Percentiles rank a stretch among this genome's conserved stretches.
Conservation (phyloP, 2,113 vertebrate species). For the Oplegnathus fasciatus region DNA sequence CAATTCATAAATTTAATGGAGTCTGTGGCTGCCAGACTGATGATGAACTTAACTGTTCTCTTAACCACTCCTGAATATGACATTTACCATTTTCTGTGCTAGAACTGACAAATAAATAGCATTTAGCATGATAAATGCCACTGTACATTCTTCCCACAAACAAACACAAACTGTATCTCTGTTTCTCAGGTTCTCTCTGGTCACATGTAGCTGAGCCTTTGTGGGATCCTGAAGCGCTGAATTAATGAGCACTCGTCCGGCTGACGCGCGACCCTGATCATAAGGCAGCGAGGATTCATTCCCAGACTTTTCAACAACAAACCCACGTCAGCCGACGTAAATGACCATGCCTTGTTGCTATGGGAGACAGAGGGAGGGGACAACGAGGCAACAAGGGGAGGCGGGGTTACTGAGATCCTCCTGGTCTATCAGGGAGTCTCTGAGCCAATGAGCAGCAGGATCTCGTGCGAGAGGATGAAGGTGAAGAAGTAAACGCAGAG, state of each 20-base stretch:
- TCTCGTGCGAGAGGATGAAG: constrained; percentile 94
- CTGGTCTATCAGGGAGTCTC: constrained; percentile 83
- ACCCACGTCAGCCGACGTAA: constrained; percentile 8
- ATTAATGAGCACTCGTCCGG: constrained; percentile 17
- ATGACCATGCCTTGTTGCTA: constrained; percentile 38
- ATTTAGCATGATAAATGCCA: not conserved
- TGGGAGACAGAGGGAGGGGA: constrained; percentile 10
- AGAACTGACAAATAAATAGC: constrained; percentile 22
- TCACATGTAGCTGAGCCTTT: constrained; percentile 5
- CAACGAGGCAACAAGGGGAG: not conserved
- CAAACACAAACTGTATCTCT: not conserved
- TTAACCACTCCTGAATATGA: not conserved
- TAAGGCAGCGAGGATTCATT: constrained; percentile 25
- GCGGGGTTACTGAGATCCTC: not conserved
- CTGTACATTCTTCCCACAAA: constrained; percentile 17
- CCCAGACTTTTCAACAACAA: constrained; percentile 24
- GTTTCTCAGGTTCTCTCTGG: constrained; percentile 20
- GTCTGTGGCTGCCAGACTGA: constrained; percentile 4
- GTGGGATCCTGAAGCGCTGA: constrained; percentile 20
- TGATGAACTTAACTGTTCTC: not conserved
- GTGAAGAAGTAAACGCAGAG: constrained; percentile 98
- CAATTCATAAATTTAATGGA: constrained; percentile 4
- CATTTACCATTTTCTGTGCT: not conserved
- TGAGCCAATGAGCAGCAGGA: constrained; percentile 86
- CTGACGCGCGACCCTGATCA: not conserved